Conservation (phyloP, 2,888 invertebrate genomes). For the Syrphus vitripennis region DNA sequence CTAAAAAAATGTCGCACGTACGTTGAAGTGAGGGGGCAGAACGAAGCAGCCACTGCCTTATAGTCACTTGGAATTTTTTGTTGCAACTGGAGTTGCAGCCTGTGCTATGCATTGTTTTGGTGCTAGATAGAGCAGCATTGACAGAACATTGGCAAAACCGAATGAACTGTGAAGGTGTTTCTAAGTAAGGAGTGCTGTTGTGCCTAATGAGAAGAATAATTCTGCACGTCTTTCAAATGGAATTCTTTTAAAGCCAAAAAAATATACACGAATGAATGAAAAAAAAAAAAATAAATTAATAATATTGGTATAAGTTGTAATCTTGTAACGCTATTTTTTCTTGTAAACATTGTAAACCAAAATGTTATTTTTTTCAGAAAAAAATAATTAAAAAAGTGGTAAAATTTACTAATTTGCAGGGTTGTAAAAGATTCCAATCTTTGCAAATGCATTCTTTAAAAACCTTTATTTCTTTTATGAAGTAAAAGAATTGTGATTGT, state of each 20-base stretch:
- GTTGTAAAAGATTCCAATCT: too few relatives aligned
- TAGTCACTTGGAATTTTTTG: not conserved
- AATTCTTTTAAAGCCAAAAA: conserved; percentile 27
- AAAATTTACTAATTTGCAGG: too few relatives aligned
- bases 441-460: too few relatives aligned
- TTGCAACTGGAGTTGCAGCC: not conserved
- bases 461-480: too few relatives aligned
- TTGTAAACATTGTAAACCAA: too few relatives aligned
- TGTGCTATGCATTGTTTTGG: conserved; percentile 31
- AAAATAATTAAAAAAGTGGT: too few relatives aligned
- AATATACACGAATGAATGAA: not conserved
- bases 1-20: conserved; percentile 36
- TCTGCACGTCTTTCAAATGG: conserved; percentile 57
- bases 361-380: too few relatives aligned
- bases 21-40: not conserved
- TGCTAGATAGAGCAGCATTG: conserved; percentile 26
- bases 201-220: conserved; percentile 47
- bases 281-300: too few relatives aligned
- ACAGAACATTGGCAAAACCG: not conserved
- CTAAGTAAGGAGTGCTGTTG: conserved; percentile 56
- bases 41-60: not conserved
- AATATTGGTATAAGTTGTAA: too few relatives aligned
- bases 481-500: too few relatives aligned
- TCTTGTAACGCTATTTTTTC: too few relatives aligned
- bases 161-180: conserved; percentile 50